These are phyloP conservation scores for Papilio dardanus DNA, from an alignment of 1,140 invertebrate genomes.

Conservation along the genomic window DNA sequence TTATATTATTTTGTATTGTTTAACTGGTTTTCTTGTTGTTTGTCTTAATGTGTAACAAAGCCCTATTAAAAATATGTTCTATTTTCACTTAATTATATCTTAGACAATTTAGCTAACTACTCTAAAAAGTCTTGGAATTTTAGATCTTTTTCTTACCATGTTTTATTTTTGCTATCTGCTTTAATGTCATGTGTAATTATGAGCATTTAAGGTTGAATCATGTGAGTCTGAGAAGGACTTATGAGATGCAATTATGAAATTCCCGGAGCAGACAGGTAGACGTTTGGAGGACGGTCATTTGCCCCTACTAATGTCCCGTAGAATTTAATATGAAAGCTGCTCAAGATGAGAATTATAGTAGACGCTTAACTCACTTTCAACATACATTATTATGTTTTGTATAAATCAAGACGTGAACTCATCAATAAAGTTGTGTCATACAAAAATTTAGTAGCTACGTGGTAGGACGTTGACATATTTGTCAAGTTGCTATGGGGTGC, in stretches of 20 bases:
- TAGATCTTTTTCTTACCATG: too few relatives aligned
- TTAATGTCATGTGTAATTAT: conserved; percentile 10
- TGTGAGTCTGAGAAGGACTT: conserved; percentile 2
- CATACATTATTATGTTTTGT: neutral
- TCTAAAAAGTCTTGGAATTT: too few relatives aligned
- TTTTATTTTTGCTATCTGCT: neutral
- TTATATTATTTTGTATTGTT: too few relatives aligned
- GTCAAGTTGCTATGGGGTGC: conserved; percentile 44
- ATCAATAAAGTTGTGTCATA: neutral
- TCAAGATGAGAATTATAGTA: neutral
- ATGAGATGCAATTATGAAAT: conserved; percentile 23
- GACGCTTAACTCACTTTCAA: neutral
- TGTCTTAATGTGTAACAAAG: too few relatives aligned
- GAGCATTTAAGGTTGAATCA: neutral
- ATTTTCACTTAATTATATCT: too few relatives aligned
- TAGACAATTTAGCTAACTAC: too few relatives aligned
- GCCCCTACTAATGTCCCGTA: neutral
- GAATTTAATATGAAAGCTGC: neutral
- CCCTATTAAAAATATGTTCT: too few relatives aligned
- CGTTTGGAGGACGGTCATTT: conserved; percentile 20
- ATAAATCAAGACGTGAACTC: neutral
- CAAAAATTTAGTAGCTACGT: too few relatives aligned
- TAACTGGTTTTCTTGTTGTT: too few relatives aligned
- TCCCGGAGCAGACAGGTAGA: conserved; percentile 1
- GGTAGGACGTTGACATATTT: conserved; percentile 43